phyloP scores from a whole-genome alignment of 2,113 vertebrate species.

The Rhea americana region DNA sequence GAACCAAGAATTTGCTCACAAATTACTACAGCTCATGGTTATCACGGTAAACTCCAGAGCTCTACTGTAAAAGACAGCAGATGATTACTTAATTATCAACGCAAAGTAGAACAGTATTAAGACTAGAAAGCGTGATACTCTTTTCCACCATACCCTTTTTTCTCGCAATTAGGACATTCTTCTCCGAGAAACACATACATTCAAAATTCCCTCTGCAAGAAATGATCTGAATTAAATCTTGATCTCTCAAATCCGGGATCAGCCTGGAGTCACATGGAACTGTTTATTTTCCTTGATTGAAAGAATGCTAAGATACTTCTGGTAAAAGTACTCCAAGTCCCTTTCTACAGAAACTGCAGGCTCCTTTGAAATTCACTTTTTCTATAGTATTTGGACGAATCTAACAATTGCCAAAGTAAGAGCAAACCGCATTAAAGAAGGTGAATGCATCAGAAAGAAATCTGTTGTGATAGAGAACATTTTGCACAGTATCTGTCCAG shows the following conservation, averaged over 20 bases:
- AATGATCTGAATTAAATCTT: slow-evolving; percentile 16
- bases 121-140: background rate
- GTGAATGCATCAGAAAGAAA: background rate
- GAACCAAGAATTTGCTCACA: background rate
- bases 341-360: background rate
- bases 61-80: background rate
- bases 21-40: background rate
- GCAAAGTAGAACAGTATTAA: background rate
- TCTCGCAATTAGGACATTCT: background rate
- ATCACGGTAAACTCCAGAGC: background rate
- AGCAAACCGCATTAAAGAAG: background rate
- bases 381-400: background rate
- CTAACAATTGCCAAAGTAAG: background rate
- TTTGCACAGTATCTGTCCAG: background rate
- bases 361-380: slow-evolving; percentile 25
- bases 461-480: background rate
- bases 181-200: background rate
- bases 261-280: slow-evolving; percentile 58
- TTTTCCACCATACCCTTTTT: background rate
- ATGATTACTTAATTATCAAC: background rate
- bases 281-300: slow-evolving; percentile 57
- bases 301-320: slow-evolving; percentile 52
- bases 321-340: slow-evolving; percentile 28
- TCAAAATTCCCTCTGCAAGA: slow-evolving; percentile 35
- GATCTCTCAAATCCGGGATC: slow-evolving; percentile 35